Base-by-base conservation (phyloP, 2,888 invertebrate genomes). In the Polydrusus tereticollis region DNA sequence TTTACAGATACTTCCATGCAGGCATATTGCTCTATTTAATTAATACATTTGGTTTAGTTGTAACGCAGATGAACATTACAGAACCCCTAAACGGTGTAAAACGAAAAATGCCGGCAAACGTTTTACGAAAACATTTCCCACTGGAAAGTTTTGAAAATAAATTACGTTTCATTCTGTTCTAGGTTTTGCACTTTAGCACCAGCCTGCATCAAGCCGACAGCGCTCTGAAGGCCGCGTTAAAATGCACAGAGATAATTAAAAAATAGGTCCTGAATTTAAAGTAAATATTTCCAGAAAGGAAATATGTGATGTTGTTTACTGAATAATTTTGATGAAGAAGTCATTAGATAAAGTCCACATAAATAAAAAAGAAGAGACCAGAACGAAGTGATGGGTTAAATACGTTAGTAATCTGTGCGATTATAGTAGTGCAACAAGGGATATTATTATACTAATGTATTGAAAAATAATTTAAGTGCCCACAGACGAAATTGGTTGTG, bases 161-260 rank as follows among this genome's bases (percentile, higher is more conserved):
- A 57, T 57, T 57, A 57, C 29, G 12, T 36, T 57, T 23, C 14
- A 36, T 18, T 57, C n/a, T 14, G 18, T 33, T 57, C 33, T 16
- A 21, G 36, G 18, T 20, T 20, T 38, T 33, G 33, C 16, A 38
- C 18, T 38, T 38, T 18, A 33, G 16, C 18, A 36, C 7, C 20
- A 33, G 57, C 29, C 57, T 33, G 38, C 57, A 33, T 33, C 38
- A 33, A n/a, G 16, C 5, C 29, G 10, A 50, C 12, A n/a, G 57
- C 57, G 33, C n/a, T n/a, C n/a, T n/a, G 14, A 33, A 33, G 33
- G 7, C 14, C 12, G 18, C 21, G 8, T 57, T 57, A 57, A 29
- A 57, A 57, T 38, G 57, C 38, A 21, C 55, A 10, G 57, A 57
- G 23, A 57, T 57, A 57, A 57, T 57, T 57, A 57, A 38, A 38